Evolutionary conservation across 2,888 invertebrate genomes (phyloP).

Genomic region (Drosophila percnosoma): DNA sequence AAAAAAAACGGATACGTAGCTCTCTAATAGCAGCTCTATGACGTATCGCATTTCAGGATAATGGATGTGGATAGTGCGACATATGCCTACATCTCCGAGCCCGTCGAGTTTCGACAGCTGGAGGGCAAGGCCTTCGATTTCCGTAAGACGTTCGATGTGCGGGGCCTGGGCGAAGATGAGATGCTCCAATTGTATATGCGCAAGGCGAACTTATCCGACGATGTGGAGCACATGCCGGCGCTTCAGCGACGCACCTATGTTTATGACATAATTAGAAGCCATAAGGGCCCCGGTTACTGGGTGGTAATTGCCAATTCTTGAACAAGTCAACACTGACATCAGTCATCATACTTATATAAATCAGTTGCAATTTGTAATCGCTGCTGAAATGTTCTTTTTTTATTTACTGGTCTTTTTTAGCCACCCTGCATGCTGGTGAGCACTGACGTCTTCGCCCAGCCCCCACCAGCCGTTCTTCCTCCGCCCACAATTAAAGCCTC

Average conservation of each 20-base stretch:
- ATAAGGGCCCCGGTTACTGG: slow-evolving; percentile 82
- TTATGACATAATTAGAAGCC: slow-evolving; percentile 81
- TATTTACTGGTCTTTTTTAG: slow-evolving; percentile 31
- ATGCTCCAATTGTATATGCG: slow-evolving; percentile 79
- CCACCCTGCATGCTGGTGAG: slow-evolving; percentile 72
- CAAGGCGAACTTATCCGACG: slow-evolving; percentile 75
- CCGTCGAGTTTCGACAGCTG: slow-evolving; percentile 77
- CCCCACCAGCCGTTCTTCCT: slow-evolving; percentile 68
- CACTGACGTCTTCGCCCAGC: slow-evolving; percentile 60
- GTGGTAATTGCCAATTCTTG: slow-evolving; percentile 68
- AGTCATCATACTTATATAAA: background rate
- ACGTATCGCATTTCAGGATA: slow-evolving; percentile 52
- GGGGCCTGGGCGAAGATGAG: slow-evolving; percentile 77
- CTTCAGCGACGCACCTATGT: slow-evolving; percentile 79
- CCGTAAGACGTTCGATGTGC: slow-evolving; percentile 79
- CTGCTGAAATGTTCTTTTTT: slow-evolving; percentile 15
- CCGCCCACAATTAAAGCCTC: slow-evolving; percentile 52
- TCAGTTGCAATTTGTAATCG: slow-evolving; percentile 17
- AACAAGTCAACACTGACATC: background rate
- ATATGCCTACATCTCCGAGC: slow-evolving; percentile 73
- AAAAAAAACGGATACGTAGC: slow-evolving; percentile 39
- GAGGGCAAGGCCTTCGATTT: slow-evolving; percentile 77
- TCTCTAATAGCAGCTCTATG: slow-evolving; percentile 26
- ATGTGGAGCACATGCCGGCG: slow-evolving; percentile 71
- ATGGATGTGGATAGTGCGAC: slow-evolving; percentile 68